phyloP scores from a whole-genome alignment of 2,113 vertebrate species.

The Amblyornis subalaris region DNA sequence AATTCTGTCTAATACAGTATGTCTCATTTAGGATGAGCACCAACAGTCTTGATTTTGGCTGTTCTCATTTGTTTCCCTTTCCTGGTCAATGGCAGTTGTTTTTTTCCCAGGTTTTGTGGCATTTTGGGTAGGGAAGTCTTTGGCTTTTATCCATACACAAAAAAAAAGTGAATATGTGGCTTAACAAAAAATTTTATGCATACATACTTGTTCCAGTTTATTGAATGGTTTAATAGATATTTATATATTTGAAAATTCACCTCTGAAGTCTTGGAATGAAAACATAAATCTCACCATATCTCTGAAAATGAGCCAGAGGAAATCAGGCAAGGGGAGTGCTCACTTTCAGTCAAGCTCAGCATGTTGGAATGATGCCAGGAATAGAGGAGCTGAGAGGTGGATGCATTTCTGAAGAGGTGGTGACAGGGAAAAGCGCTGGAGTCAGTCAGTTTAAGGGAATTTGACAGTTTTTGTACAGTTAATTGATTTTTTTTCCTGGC shows the following conservation, averaged over 20 bases:
- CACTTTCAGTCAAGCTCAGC: constrained; percentile 32
- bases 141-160: background rate
- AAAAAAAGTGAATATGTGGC: background rate
- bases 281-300: background rate
- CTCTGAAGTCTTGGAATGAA: background rate
- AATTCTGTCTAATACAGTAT: background rate
- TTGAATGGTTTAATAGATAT: background rate
- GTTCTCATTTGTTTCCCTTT: constrained; percentile 56
- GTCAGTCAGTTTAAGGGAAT: background rate
- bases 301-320: background rate
- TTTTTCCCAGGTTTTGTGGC: background rate
- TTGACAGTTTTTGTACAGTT: background rate
- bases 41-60: background rate
- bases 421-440: background rate
- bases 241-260: constrained; percentile 32
- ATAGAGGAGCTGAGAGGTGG: background rate
- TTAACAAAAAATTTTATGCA: background rate
- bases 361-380: constrained; percentile 23
- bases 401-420: background rate
- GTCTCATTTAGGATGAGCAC: background rate
- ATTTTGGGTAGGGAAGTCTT: background rate
- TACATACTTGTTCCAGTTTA: background rate
- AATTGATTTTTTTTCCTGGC: background rate
- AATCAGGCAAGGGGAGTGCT: constrained; percentile 35
- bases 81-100: background rate